phyloP scores from a whole-genome alignment of 2,888 invertebrate genomes.

The Ischnus inquisitorius region DNA sequence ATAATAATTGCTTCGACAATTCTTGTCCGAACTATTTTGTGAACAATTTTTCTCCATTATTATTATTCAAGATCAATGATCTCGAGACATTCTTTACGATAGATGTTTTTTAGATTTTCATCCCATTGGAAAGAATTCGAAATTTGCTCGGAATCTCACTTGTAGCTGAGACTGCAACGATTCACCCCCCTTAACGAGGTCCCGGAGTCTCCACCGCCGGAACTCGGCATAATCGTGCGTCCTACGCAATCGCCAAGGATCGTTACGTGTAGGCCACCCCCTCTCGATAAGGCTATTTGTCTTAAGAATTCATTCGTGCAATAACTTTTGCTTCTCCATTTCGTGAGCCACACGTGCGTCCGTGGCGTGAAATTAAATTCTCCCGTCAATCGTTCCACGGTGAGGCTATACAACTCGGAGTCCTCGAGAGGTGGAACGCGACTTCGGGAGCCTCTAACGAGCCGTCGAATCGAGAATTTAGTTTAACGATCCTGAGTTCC shows the following conservation, averaged over 20 bases:
- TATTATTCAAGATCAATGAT: too few relatives aligned
- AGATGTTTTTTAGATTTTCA: too few relatives aligned
- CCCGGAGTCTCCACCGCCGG: not conserved
- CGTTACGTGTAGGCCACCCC: not conserved
- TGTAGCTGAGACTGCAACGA: too few relatives aligned
- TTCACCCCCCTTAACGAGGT: conserved; percentile 77
- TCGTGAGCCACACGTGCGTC: not conserved
- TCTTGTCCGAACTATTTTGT: too few relatives aligned
- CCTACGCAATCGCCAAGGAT: not conserved
- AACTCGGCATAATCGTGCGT: not conserved
- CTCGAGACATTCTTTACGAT: too few relatives aligned
- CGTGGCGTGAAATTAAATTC: not conserved
- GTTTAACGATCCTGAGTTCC: conserved; percentile 74
- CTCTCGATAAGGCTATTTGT: conserved; percentile 1
- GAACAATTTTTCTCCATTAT: too few relatives aligned
- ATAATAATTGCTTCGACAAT: too few relatives aligned
- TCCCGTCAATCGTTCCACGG: not conserved
- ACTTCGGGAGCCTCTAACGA: conserved; percentile 75
- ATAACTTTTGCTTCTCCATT: not conserved
- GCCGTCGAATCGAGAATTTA: conserved; percentile 80
- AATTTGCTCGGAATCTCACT: too few relatives aligned
- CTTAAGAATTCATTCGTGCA: conserved; percentile 8
- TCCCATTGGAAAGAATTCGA: too few relatives aligned
- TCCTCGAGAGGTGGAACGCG: not conserved
- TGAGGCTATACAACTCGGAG: not conserved